Conservation (phyloP, 2,797 vertebrate species). For the Hipposideros larvatus region DNA sequence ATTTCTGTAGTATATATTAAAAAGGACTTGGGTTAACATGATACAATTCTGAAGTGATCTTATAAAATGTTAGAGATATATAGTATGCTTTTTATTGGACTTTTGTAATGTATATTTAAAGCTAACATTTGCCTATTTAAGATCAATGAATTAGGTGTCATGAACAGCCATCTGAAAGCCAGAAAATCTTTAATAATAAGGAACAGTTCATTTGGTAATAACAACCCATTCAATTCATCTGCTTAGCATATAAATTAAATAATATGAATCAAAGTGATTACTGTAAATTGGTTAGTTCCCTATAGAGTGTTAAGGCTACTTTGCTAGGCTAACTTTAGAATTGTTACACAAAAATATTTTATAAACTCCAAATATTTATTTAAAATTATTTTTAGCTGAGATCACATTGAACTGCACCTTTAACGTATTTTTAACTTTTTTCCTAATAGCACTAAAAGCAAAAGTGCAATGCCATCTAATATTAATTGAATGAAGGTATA, state of each 20-base stretch:
- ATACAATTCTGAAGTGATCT: background rate
- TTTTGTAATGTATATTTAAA: slow-evolving; percentile 33
- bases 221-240: slow-evolving; percentile 40
- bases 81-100: background rate
- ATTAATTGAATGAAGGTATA: background rate
- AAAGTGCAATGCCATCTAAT: background rate
- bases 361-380: background rate
- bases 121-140: slow-evolving; percentile 6
- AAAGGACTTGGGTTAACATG: background rate
- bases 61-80: background rate
- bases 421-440: background rate
- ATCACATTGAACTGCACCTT: background rate
- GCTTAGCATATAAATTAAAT: slow-evolving; percentile 68
- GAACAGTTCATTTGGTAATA: background rate
- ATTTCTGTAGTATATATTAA: background rate
- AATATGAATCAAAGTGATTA: slow-evolving; percentile 59
- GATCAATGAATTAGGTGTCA: slow-evolving; percentile 39
- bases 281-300: slow-evolving; percentile 55
- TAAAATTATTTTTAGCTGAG: background rate
- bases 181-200: background rate
- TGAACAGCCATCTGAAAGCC: background rate
- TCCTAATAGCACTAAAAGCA: background rate
- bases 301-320: background rate
- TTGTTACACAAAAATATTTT: background rate
- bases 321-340: background rate